Base-by-base conservation (phyloP, 2,797 vertebrate genomes). In the Denticeps clupeoides region DNA sequence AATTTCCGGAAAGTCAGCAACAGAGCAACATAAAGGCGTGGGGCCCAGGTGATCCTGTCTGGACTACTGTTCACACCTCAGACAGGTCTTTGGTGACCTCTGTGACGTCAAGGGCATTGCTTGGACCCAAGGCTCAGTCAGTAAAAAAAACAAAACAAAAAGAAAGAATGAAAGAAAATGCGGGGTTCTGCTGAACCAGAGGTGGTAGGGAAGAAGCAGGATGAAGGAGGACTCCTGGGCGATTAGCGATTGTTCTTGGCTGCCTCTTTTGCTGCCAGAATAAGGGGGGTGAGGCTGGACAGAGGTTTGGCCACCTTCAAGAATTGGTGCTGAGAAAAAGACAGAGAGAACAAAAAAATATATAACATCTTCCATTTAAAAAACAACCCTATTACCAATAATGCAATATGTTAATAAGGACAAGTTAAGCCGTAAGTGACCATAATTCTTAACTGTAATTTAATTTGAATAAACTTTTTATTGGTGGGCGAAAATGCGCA, bases 291-390 rank as follows among this genome's bases (percentile, higher is more conserved):
- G 55, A 97, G 89, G 60, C 93, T 96, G 59, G 93, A 94, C 0
- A 97, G 85, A 3, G 93, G 93, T 67, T 96, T 94, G 23, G 93
- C 93, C 62, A 91, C 84, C 77, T 96, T 97, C 73, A 97, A 79
- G 63, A 97, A 97, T 56, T 90, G 91, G 67, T 97, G 93, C 93
- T 97, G 68, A 33, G 51, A 28, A 54, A 22, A 49, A 28, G 28
- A 26, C 46, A 53, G 4, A 18, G 23, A 27, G 27, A n/a, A 7
- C 16, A n/a, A 4, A 8, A 7, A 16, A 35, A 13, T 9, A 33
- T 33, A 5, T 33, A 12, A 33, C 2, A 15, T 15, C 7, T 10
- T 8, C 27, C 9, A 9, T 27, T 27, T n/a, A 28, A n/a, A 2
- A 29, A 29, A 3, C 4, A 29, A n/a, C 4, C 27, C 11, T 11